These are phyloP conservation scores for Baccha elongata DNA, from an alignment of 2,888 invertebrate genomes.

Conservation along the genomic window DNA sequence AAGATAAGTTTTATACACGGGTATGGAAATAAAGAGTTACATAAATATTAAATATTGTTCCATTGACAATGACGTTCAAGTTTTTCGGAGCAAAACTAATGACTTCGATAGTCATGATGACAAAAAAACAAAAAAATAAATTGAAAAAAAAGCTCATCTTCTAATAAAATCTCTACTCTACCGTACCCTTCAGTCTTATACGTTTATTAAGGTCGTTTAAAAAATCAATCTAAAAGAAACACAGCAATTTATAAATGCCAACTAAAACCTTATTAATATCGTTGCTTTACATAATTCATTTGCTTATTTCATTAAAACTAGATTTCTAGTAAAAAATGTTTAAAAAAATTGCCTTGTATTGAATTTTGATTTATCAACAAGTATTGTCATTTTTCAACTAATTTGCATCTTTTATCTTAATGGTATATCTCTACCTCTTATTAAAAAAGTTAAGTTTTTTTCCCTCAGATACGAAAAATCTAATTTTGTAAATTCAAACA, in stretches of 20 bases:
- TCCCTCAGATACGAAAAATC: conserved; percentile 18
- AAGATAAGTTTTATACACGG: too few species aligned
- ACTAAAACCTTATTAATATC: conserved; percentile 38
- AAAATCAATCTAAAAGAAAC: not conserved
- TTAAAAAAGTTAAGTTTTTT: conserved; percentile 34
- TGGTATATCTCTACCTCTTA: conserved; percentile 53
- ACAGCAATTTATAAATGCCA: conserved; percentile 57
- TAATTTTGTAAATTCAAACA: conserved; percentile 44
- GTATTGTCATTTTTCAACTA: conserved; percentile 51
- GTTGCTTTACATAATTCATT: conserved; percentile 44
- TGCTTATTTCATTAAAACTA: conserved; percentile 40
- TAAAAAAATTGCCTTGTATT: conserved; percentile 19
- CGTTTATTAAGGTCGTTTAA: not conserved
- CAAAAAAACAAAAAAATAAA: too few species aligned
- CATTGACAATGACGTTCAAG: too few species aligned
- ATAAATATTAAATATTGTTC: too few species aligned
- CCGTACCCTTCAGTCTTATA: not conserved
- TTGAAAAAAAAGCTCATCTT: not conserved
- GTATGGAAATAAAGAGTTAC: too few species aligned
- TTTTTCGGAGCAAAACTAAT: too few species aligned
- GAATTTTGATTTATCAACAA: conserved; percentile 59
- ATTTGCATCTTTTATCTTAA: conserved; percentile 68
- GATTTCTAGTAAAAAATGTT: conserved; percentile 32
- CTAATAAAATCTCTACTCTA: conserved; percentile 14
- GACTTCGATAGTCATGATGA: too few species aligned